Evolutionary conservation across 2,113 vertebrate species (phyloP).

Genomic region (Bostrychus sinensis): DNA sequence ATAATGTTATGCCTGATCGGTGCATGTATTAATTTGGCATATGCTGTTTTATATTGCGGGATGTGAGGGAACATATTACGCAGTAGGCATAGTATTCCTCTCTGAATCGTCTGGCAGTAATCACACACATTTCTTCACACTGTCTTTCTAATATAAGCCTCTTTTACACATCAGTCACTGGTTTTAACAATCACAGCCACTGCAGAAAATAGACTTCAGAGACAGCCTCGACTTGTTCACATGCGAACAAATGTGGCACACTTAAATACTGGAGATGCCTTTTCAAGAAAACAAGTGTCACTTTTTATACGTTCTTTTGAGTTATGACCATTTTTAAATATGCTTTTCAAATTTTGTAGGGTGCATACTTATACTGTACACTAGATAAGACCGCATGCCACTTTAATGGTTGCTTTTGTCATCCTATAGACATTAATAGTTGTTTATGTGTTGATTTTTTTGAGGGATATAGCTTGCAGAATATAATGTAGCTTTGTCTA

Average conservation of each 20-base stretch:
- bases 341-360: neutral
- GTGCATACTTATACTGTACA: neutral
- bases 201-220: constrained; percentile 9
- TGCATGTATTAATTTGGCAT: neutral
- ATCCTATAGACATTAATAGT: too few species aligned
- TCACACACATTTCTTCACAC: constrained; percentile 33
- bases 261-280: neutral
- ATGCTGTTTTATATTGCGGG: constrained; percentile 3
- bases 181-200: constrained; percentile 25
- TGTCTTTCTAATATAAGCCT: constrained; percentile 30
- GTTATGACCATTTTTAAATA: too few species aligned
- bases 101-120: constrained; percentile 28
- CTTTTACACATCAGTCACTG: constrained; percentile 4
- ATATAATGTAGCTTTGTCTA: too few species aligned
- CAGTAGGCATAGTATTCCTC: constrained; percentile 22
- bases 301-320: too few species aligned
- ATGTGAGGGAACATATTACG: constrained; percentile 27
- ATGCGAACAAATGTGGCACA: neutral
- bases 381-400: too few species aligned
- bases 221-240: constrained; percentile 9
- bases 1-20: too few species aligned
- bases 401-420: too few species aligned
- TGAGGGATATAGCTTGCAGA: too few species aligned
- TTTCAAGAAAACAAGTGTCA: neutral
- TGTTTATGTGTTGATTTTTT: too few species aligned